Evolutionary conservation across 1,140 invertebrate genomes (phyloP).

Genomic region (Calephelis nemesis): DNA sequence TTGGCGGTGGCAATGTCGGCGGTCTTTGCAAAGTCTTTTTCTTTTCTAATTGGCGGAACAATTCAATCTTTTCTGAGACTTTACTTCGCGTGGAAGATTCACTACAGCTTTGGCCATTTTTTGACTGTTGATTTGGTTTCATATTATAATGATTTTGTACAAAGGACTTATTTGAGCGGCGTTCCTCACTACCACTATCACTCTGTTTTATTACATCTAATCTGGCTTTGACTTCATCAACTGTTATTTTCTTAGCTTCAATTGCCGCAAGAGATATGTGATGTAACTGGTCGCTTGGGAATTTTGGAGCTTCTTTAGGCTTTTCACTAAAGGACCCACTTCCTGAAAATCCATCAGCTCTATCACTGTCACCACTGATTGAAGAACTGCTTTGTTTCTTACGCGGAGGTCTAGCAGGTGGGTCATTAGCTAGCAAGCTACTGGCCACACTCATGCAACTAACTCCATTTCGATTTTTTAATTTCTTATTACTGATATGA

Average conservation of each 20-base stretch:
- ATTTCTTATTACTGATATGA: slow-evolving; percentile 74
- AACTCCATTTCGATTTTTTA: slow-evolving; percentile 84
- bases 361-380: slow-evolving; percentile 80
- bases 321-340: slow-evolving; percentile 61
- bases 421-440: slow-evolving; percentile 73
- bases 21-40: slow-evolving; percentile 76
- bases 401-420: slow-evolving; percentile 79
- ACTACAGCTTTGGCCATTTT: slow-evolving; percentile 57
- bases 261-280: slow-evolving; percentile 30
- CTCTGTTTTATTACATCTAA: slow-evolving; percentile 74
- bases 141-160: slow-evolving; percentile 51
- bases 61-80: slow-evolving; percentile 76
- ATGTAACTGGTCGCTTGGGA: slow-evolving; percentile 32
- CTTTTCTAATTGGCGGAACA: slow-evolving; percentile 77
- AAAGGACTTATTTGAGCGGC: slow-evolving; percentile 65
- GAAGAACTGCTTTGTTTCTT: slow-evolving; percentile 81
- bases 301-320: slow-evolving; percentile 48
- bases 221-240: slow-evolving; percentile 78
- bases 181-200: slow-evolving; percentile 60
- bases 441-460: slow-evolving; percentile 84
- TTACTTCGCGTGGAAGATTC: slow-evolving; percentile 74
- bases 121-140: slow-evolving; percentile 38
- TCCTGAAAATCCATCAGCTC: slow-evolving; percentile 66
- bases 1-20: slow-evolving; percentile 68
- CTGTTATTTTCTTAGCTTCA: slow-evolving; percentile 73